Percentiles rank a stretch among this genome's conserved stretches.
phyloP scores from a whole-genome alignment of 2,113 vertebrate genomes.

The Colistium nudipinnis region DNA sequence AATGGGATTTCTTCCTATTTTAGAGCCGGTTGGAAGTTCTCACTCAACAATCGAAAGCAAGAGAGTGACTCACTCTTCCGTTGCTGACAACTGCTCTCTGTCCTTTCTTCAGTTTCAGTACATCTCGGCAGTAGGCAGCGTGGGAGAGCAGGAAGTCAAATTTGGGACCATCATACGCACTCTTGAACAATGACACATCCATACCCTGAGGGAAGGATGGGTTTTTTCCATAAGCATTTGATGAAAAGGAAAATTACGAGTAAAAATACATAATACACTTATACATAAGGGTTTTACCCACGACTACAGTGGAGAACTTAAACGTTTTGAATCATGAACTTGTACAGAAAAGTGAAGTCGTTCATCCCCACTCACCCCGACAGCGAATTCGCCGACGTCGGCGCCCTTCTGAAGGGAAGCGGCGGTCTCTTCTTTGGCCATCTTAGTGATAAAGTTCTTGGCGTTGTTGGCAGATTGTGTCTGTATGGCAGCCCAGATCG shows the following conservation, averaged over 20 bases:
- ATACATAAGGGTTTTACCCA: no score
- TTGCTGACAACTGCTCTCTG: constrained; percentile 96
- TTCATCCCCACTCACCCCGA: constrained; percentile 86
- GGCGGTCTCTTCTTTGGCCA: constrained; percentile 91
- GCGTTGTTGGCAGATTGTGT: constrained; percentile 93
- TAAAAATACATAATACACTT: no score
- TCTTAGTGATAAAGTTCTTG: constrained; percentile 98
- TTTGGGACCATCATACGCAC: constrained; percentile 86
- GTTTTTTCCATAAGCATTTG: neutral
- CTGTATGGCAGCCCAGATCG: constrained; percentile 93
- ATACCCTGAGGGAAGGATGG: constrained; percentile 87
- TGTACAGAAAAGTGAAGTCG: neutral
- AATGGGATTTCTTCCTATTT: neutral
- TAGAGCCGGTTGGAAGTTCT: neutral
- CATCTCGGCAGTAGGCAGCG: constrained; percentile 88
- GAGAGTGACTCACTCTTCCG: constrained; percentile 87
- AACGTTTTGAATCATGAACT: neutral
- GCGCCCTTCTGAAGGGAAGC: constrained; percentile 83
- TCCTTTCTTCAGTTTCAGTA: constrained; percentile 94
- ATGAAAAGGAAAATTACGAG: neutral
- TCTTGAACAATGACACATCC: constrained; percentile 90
- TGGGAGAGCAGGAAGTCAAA: constrained; percentile 94
- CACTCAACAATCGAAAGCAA: neutral
- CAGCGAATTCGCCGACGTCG: constrained; percentile 87
- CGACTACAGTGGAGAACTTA: no score